These are phyloP conservation scores for Torymus tubicola DNA, from an alignment of 2,888 invertebrate species.

Conservation along the genomic window DNA sequence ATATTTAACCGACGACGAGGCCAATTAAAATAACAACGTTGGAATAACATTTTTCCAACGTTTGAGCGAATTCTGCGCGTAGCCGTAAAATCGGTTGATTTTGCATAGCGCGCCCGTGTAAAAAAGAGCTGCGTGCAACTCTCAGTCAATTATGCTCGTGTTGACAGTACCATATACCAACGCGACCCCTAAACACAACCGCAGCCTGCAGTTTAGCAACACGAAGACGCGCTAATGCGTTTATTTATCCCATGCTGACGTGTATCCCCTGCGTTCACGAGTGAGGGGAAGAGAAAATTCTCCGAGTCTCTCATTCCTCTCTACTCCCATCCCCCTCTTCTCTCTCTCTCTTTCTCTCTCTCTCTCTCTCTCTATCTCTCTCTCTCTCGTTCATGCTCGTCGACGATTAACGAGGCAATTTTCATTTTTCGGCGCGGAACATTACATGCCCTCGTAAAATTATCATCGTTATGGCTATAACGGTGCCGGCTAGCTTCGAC, in stretches of 20 bases:
- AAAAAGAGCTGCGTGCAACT: no score
- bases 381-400: neutral
- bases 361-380: neutral
- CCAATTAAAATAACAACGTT: no score
- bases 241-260: conserved; percentile 13
- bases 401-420: conserved; percentile 48
- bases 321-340: conserved; percentile 5
- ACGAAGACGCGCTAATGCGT: conserved; percentile 19
- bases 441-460: conserved; percentile 50
- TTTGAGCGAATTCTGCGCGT: no score
- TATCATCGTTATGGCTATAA: conserved; percentile 47
- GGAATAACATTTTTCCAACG: no score
- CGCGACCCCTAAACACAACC: conserved; percentile 19
- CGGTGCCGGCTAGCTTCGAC: conserved; percentile 14
- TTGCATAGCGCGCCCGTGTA: no score
- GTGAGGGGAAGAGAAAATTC: neutral
- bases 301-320: neutral
- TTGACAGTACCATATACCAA: no score
- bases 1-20: no score
- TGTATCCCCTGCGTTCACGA: neutral
- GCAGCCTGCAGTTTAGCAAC: neutral
- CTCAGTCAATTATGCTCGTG: neutral
- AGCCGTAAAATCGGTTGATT: no score
- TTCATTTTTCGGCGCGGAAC: conserved; percentile 33
- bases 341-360: neutral